A percentile compares a stretch with the other conserved stretches of the same genome.
Conservation (phyloP, 37 sponge, comb jelly and placozoan genomes). For the Ephydatia muelleri region DNA sequence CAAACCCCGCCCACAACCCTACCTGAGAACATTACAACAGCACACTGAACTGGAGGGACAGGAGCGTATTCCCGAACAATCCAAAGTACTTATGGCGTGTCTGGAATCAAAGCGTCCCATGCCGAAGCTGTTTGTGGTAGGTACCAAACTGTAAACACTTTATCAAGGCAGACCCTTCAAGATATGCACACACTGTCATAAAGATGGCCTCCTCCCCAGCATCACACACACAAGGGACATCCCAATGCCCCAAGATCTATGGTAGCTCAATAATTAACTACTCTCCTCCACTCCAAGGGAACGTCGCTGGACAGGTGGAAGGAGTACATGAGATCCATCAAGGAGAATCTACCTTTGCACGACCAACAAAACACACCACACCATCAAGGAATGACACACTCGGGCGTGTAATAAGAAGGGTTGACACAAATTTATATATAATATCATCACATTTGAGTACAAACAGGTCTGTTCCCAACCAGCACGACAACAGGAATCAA, state of each 20-base stretch:
- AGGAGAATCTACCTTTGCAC: background rate
- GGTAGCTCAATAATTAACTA: too few relatives aligned
- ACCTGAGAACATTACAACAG: background rate
- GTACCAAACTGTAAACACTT: background rate
- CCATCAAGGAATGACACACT: background rate
- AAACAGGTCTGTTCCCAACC: background rate
- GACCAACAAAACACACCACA: background rate
- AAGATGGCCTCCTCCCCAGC: too few relatives aligned
- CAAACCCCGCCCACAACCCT: background rate
- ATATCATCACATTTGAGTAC: background rate
- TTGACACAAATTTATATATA: background rate
- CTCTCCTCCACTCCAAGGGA: background rate
- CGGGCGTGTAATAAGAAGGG: too few relatives aligned
- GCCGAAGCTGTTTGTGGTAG: background rate
- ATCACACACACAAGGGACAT: too few relatives aligned
- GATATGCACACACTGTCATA: background rate
- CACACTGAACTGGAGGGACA: background rate
- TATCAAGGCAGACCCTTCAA: too few relatives aligned
- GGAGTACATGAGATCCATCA: background rate
- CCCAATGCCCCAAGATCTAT: too few relatives aligned
- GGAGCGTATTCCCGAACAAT: background rate
- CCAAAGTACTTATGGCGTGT: background rate
- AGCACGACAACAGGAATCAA: background rate
- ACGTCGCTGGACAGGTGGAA: background rate
- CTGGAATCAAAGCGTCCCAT: background rate